phyloP scores from a whole-genome alignment of 2,888 invertebrate species.

The Lasioglossum figueresi region DNA sequence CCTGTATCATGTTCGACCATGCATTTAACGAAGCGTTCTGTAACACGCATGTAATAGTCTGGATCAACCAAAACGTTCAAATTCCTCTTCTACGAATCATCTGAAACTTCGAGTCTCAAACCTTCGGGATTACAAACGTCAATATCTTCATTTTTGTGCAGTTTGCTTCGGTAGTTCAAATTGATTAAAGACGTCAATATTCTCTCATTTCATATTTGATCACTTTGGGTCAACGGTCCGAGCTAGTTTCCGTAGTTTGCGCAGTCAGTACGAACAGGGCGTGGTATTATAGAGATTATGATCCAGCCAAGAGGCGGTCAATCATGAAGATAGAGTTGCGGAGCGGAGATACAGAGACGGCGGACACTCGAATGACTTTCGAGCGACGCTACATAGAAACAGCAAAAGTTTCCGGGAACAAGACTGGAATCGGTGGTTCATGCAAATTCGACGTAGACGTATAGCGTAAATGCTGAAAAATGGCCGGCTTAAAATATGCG shows the following conservation, averaged over 20 bases:
- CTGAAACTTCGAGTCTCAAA: neutral
- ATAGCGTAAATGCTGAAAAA: constrained; percentile 83
- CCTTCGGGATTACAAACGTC: neutral
- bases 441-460: constrained; percentile 82
- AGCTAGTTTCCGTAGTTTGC: neutral
- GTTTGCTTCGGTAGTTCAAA: neutral
- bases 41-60: neutral
- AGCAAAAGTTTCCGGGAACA: constrained; percentile 75
- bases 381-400: constrained; percentile 47
- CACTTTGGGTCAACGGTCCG: neutral
- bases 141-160: neutral
- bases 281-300: constrained; percentile 35
- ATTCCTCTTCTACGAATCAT: neutral
- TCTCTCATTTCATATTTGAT: neutral
- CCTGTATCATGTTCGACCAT: neutral
- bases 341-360: constrained; percentile 21
- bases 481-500: constrained; percentile 83
- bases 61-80: neutral
- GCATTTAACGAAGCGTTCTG: neutral
- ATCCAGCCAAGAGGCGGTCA: constrained; percentile 44
- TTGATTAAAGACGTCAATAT: neutral
- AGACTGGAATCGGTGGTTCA: constrained; percentile 78
- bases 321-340: constrained; percentile 35
- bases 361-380: constrained; percentile 29
- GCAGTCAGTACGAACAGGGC: constrained; percentile 9